Evolutionary conservation across 1,140 invertebrate genomes (phyloP), one percentile per base, ranked within the genome.

Genomic region (Delia radicum): DNA sequence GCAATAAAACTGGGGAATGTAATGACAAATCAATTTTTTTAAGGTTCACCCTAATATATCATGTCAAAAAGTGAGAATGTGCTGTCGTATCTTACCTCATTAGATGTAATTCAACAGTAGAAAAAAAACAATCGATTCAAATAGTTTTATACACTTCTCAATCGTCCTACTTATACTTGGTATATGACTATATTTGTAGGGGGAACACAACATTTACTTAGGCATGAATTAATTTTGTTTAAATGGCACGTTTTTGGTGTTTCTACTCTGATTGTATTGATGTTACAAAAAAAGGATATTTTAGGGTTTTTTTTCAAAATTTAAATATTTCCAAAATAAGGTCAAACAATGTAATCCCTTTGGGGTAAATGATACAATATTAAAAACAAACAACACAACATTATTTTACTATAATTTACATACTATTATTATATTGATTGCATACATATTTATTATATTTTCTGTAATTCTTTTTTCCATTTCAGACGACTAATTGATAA

Each of bases 401-500:
- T 42, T 42, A 8, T 42, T 42, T 5, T 1, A 5, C 37, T 12
- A 48, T 24, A 61, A 42, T 37, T 48, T n/a, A n/a, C n/a, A n/a
- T n/a, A n/a, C n/a, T n/a, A n/a, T n/a, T n/a, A n/a, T n/a, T n/a
- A n/a, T n/a, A n/a, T n/a, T n/a, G n/a, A n/a, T n/a, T n/a, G n/a
- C n/a, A n/a, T n/a, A n/a, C n/a, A n/a, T n/a, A n/a, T n/a, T n/a
- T n/a, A n/a, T n/a, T n/a, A n/a, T n/a, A n/a, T n/a, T n/a, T n/a
- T n/a, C n/a, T 65, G 28, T 48, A 27, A 37, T 55, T 21, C 10
- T 48, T 71, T 29, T 69, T 48, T 48, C 24, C 21, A 74, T 81
- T 82, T 77, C 80, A 88, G 87, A 81, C 87, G 83, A 75, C 82
- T 89, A 75, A 86, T 87, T 74, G 80, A 81, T 73, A 89, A 89